A percentile compares a stretch with the other conserved stretches of the same genome.
These are phyloP conservation scores for Agonum fuliginosum DNA, from an alignment of 2,888 invertebrate species.

Conservation along the genomic window DNA sequence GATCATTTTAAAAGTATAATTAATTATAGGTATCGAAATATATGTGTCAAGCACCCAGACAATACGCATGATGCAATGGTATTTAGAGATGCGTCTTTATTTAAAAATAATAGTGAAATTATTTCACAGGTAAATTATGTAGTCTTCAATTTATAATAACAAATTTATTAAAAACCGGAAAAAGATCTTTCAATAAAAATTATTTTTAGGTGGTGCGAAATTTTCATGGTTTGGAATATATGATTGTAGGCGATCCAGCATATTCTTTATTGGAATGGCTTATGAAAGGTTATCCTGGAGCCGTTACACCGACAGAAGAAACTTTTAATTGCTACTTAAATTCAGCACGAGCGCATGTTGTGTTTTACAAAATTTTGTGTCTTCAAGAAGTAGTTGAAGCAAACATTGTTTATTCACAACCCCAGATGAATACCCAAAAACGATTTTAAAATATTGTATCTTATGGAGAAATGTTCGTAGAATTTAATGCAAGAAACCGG, in stretches of 20 bases:
- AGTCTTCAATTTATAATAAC: no score
- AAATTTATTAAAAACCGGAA: constrained; percentile 57
- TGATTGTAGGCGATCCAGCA: constrained; percentile 63
- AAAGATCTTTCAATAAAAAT: constrained; percentile 60
- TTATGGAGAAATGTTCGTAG: no score
- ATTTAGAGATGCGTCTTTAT: constrained; percentile 11
- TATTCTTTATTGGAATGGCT: constrained; percentile 63
- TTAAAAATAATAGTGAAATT: constrained; percentile 27
- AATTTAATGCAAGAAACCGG: no score
- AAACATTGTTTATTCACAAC: no score
- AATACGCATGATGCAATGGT: constrained; percentile 36
- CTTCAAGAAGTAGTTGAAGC: no score
- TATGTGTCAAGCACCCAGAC: constrained; percentile 3
- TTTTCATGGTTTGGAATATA: no score
- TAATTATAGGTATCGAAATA: not conserved
- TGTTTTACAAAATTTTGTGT: no score
- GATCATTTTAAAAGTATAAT: not conserved
- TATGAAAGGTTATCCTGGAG: constrained; percentile 61
- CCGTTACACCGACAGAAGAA: constrained; percentile 60
- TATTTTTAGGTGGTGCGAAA: no score
- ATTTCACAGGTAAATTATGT: constrained; percentile 45
- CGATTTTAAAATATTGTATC: no score
- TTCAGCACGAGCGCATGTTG: constrained; percentile 60
- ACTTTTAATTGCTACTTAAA: constrained; percentile 62
- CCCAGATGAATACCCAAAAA: no score